Evolutionary conservation across 2,113 vertebrate species (phyloP).

Genomic region (Theristicus caerulescens): DNA sequence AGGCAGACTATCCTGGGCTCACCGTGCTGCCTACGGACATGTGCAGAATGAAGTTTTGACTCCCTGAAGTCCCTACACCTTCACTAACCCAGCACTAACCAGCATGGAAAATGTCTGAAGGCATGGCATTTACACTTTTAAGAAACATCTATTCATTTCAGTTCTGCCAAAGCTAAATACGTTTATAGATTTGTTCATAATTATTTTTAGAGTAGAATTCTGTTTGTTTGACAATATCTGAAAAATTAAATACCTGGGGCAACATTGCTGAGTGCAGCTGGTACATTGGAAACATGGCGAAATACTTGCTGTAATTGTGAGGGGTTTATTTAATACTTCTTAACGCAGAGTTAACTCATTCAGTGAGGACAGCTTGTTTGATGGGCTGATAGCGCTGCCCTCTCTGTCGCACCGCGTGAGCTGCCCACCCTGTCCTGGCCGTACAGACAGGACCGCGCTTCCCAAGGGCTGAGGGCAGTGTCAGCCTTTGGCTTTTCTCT

Average conservation of each 20-base stretch:
- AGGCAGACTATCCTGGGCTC: neutral
- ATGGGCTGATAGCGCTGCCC: neutral
- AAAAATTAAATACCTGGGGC: constrained; percentile 60
- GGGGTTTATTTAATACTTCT: neutral
- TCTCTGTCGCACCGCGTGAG: accelerated
- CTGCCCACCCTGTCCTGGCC: neutral
- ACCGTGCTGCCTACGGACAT: accelerated
- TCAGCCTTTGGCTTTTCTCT: neutral
- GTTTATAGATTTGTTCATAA: constrained; percentile 34
- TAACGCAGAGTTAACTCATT: neutral
- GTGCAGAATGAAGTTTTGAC: neutral
- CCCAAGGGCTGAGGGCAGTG: neutral
- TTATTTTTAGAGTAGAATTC: constrained; percentile 60
- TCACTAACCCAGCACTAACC: neutral
- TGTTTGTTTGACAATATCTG: constrained; percentile 59
- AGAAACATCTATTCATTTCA: neutral
- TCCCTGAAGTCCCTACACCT: neutral
- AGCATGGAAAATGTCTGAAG: neutral
- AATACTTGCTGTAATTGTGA: neutral
- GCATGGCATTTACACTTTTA: neutral
- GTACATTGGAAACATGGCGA: neutral
- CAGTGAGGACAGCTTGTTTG: neutral
- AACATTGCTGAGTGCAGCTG: neutral
- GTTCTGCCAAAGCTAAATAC: constrained; percentile 34
- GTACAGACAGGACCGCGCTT: neutral